Conservation (phyloP, 2,113 vertebrate species). For the Fregata magnificens region DNA sequence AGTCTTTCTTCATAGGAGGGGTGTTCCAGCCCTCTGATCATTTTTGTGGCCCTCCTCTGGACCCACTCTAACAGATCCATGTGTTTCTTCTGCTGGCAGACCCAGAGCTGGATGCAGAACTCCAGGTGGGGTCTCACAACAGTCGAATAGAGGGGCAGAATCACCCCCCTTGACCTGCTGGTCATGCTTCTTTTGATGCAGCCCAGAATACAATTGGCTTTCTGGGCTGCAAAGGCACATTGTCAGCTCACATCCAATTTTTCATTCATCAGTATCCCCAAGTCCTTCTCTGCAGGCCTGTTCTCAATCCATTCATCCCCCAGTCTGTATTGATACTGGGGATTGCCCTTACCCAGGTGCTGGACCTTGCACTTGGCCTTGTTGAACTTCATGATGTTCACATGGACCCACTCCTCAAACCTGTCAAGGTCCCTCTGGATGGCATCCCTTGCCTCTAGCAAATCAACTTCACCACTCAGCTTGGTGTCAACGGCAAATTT, state of each 20-base stretch:
- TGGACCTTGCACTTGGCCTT: not conserved
- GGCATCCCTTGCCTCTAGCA: not conserved
- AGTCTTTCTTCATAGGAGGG: not conserved
- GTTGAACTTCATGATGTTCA: not conserved
- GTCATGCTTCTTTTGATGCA: not conserved
- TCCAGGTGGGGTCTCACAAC: not conserved
- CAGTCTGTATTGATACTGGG: not conserved
- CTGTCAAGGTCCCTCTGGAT: not conserved
- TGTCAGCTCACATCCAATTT: not conserved
- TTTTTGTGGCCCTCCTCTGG: not conserved
- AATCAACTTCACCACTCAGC: not conserved
- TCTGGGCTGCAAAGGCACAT: not conserved
- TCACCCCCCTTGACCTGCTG: not conserved
- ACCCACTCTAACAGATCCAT: not conserved
- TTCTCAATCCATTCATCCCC: not conserved
- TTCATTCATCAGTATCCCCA: not conserved
- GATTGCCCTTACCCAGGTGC: not conserved
- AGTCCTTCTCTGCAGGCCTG: not conserved
- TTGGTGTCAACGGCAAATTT: not conserved
- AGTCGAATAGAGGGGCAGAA: not conserved
- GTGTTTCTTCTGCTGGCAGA: not conserved
- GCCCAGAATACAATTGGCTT: not conserved
- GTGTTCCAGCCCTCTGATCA: not conserved
- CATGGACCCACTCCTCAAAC: not conserved
- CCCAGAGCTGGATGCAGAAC: not conserved